phyloP scores from a whole-genome alignment of 2,888 invertebrate genomes.

The Tenthredo amoena region DNA sequence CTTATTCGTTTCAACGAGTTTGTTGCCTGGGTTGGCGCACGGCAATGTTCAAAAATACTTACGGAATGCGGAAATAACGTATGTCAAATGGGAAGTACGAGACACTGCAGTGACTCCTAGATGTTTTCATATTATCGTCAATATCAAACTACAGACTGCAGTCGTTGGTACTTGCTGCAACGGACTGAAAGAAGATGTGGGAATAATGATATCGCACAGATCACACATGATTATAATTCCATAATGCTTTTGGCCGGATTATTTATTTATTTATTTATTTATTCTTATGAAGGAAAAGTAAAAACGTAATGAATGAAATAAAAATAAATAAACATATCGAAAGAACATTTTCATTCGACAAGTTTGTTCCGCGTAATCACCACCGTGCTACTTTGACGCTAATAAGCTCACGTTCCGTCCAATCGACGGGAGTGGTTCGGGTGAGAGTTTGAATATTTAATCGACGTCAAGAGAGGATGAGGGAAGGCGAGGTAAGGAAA shows the following conservation, averaged over 20 bases:
- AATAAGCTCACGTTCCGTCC: conserved; percentile 41
- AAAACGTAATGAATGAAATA: not conserved
- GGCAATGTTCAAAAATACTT: conserved; percentile 11
- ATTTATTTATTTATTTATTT: not conserved
- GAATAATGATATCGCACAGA: not conserved
- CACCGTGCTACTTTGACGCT: conserved; percentile 43
- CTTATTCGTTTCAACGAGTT: conserved; percentile 32
- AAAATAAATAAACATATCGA: not conserved
- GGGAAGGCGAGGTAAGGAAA: conserved; percentile 5
- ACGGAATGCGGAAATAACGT: conserved; percentile 28
- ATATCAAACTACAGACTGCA: not conserved
- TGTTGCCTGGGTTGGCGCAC: not conserved
- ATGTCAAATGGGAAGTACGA: conserved; percentile 2
- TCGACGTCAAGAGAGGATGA: conserved; percentile 38
- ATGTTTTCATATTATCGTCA: conserved; percentile 13
- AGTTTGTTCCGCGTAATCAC: conserved; percentile 24
- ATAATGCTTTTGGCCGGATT: not conserved
- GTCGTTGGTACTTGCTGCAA: not conserved
- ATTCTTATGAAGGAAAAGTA: not conserved
- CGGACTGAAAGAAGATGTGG: not conserved
- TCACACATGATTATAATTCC: not conserved
- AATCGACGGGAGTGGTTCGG: conserved; percentile 42
- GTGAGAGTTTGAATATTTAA: conserved; percentile 47
- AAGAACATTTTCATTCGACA: not conserved
- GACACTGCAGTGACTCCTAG: not conserved